Conservation (phyloP, 2,797 vertebrate genomes). For the Onychomys leucogaster region DNA sequence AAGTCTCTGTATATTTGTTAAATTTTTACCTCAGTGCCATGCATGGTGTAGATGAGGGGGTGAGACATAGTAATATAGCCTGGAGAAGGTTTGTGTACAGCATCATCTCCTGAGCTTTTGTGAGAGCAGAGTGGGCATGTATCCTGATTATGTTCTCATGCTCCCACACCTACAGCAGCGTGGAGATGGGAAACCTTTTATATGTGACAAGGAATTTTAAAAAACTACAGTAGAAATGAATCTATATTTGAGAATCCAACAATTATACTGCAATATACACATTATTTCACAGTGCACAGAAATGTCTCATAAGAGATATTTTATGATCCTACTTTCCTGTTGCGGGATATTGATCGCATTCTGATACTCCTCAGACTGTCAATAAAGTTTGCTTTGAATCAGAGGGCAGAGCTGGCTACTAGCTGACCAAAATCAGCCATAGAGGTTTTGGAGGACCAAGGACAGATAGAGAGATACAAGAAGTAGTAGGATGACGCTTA, state of each 20-base stretch:
- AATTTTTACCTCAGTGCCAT: background rate
- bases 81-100: background rate
- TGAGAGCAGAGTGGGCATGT: slow-evolving; percentile 1
- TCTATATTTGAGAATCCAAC: background rate
- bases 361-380: background rate
- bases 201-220: background rate
- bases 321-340: background rate
- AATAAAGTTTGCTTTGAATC: background rate
- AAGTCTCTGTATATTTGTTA: slow-evolving; percentile 11
- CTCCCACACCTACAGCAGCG: background rate
- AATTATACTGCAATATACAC: background rate
- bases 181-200: background rate
- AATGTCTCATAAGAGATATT: background rate
- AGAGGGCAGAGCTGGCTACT: background rate
- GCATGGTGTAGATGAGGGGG: background rate
- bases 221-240: background rate
- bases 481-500: background rate
- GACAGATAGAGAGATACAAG: background rate
- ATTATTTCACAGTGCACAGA: background rate
- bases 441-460: background rate
- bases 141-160: background rate
- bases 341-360: background rate
- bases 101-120: background rate
- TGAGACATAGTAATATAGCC: background rate
- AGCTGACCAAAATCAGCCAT: background rate